These are phyloP conservation scores for Lamellibrachia luymesi DNA, from an alignment of 1,140 invertebrate species.

Conservation along the genomic window DNA sequence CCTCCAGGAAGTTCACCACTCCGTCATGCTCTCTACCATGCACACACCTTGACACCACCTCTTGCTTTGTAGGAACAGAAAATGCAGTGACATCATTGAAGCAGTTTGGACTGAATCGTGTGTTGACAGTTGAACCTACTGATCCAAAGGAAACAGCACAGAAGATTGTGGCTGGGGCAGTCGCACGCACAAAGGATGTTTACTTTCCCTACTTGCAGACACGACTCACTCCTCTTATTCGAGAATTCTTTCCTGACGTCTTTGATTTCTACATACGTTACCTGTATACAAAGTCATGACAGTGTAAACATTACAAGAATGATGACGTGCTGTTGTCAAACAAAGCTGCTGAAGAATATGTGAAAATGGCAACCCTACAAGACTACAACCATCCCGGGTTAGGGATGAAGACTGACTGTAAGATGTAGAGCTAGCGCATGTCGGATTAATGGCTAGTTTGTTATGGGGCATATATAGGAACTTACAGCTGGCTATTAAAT, in stretches of 20 bases:
- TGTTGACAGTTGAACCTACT: background rate
- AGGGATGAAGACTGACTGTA: no score
- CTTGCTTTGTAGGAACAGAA: background rate
- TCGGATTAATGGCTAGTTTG: background rate
- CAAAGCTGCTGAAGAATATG: no score
- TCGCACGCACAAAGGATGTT: background rate
- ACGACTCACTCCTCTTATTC: background rate
- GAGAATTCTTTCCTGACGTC: constrained; percentile 7
- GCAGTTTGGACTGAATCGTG: constrained; percentile 8
- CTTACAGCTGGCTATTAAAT: background rate
- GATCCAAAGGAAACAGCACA: background rate
- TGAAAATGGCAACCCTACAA: no score
- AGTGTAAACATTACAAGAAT: background rate
- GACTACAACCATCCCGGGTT: no score
- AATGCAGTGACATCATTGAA: constrained; percentile 3
- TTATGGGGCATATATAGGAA: background rate
- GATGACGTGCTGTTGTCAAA: no score
- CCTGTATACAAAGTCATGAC: background rate
- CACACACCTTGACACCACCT: background rate
- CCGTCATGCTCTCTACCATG: no score
- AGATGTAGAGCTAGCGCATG: background rate
- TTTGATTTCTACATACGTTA: background rate
- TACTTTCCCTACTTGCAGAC: constrained; percentile 9
- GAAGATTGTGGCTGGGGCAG: background rate
- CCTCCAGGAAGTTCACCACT: no score